Base-by-base conservation (phyloP, 1,140 invertebrate species). In the Antheraea mylitta region DNA sequence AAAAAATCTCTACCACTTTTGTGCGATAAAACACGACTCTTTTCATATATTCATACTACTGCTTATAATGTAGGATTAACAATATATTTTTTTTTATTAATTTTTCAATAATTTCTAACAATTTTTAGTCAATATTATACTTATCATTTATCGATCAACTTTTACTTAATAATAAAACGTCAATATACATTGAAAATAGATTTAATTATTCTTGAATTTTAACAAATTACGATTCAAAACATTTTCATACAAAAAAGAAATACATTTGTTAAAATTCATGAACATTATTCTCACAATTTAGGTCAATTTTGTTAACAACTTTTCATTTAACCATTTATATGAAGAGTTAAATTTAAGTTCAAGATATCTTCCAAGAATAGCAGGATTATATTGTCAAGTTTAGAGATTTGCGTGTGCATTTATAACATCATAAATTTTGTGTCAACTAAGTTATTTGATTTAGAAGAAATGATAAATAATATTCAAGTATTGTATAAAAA, bases 21-120 rank as follows among this genome's bases (percentile, higher is more conserved):
- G 84, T 86, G 84, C 84, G 84, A 85, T 74, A 71, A 77, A 79
- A 79, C 77, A 74, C 82, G 81, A 82, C 81, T 72, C 75, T 82
- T 75, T 72, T 70, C 22, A 72, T 67, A 66, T 78, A 73, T 77
- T 80, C 70, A 67, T 53, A 53, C 81, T 83, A 86, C 77, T 7
- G 11, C 18, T 42, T 37, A 42, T 64, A 64, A 38, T 18, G 42
- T 58, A 73, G 42, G 63, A 81, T 81, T 85, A 85, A 86, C 82
- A 86, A 83, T 86, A 69, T 75, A 74, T 79, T 74, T 75, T 75
- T 67, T 76, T 75, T 22, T 30, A 60, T 18, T 60, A 60, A 4
- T 60, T 61, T 61, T 13, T 53, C 45, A 61, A 80, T 68, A 76
- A 79, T 76, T 53, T 80, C 82, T 83, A 86, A 83, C 83, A 82